A percentile compares a stretch with the other conserved stretches of the same genome.
Evolutionary conservation across 2,888 invertebrate genomes (phyloP).

Genomic region (Aspidiotus rigidus): DNA sequence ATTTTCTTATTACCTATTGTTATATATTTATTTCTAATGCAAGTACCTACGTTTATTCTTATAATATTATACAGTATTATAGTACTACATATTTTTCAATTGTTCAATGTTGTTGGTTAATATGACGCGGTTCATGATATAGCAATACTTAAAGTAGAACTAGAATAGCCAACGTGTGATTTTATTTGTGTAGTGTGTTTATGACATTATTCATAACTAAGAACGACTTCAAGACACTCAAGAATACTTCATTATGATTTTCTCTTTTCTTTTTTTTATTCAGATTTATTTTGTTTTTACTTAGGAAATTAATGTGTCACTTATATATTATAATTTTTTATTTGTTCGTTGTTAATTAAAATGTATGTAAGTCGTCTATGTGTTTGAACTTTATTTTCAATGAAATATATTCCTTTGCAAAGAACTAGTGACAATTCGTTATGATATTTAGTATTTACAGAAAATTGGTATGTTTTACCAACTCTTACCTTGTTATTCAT

Average conservation of each 20-base stretch:
- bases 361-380: background rate
- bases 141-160: no score
- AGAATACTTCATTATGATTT: no score
- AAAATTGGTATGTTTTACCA: no score
- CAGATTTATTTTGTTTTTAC: slow-evolving; percentile 7
- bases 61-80: background rate
- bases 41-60: no score
- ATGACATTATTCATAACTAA: no score
- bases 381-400: background rate
- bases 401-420: background rate
- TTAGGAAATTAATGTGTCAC: slow-evolving; percentile 3
- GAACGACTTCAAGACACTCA: no score
- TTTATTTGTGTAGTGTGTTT: background rate
- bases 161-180: background rate
- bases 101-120: no score
- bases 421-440: no score
- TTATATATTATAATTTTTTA: slow-evolving; percentile 9
- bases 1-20: background rate
- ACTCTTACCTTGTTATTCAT: no score
- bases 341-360: slow-evolving; percentile 15
- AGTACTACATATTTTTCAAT: background rate
- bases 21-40: no score
- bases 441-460: no score
- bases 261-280: background rate
- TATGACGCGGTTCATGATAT: no score